Evolutionary conservation across 2,888 invertebrate species (phyloP).

Genomic region (Anagyrus pseudococci): DNA sequence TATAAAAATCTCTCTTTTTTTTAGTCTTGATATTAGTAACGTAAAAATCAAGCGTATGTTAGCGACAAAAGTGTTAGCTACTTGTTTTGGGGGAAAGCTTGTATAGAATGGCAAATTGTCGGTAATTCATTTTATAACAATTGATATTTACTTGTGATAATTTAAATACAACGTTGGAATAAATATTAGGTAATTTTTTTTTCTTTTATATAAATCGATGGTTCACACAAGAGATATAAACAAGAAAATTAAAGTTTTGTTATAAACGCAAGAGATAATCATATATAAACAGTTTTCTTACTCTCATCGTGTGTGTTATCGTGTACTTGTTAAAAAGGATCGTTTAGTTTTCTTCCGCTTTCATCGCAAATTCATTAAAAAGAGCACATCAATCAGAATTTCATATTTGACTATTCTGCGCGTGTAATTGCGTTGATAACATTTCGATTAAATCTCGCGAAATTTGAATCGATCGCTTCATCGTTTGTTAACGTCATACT

Average conservation of each 20-base stretch:
- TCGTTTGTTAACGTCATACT: constrained; percentile 14
- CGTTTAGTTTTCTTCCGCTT: constrained; percentile 18
- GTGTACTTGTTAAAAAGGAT: constrained; percentile 15
- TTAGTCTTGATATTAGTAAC: no score
- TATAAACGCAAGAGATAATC: constrained; percentile 30
- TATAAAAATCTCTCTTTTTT: no score
- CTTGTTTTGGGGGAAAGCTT: not conserved
- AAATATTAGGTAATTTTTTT: constrained; percentile 23
- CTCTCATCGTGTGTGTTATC: constrained; percentile 8
- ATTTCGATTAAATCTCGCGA: no score
- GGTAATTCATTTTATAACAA: constrained; percentile 26
- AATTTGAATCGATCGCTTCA: no score
- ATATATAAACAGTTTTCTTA: constrained; percentile 24
- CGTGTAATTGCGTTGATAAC: no score
- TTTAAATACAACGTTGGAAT: constrained; percentile 33
- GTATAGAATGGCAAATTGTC: constrained; percentile 14
- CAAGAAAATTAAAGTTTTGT: constrained; percentile 20
- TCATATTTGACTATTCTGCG: no score
- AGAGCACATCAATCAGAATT: no score
- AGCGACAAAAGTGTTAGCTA: no score
- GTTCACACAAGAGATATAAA: constrained; percentile 21
- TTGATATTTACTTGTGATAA: constrained; percentile 28
- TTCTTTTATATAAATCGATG: constrained; percentile 21
- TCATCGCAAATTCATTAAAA: not conserved
- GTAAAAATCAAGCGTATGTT: no score